A percentile compares a stretch with the other conserved stretches of the same genome.
Conservation (phyloP, 2,113 vertebrate species). For the Amphiprion percula region DNA sequence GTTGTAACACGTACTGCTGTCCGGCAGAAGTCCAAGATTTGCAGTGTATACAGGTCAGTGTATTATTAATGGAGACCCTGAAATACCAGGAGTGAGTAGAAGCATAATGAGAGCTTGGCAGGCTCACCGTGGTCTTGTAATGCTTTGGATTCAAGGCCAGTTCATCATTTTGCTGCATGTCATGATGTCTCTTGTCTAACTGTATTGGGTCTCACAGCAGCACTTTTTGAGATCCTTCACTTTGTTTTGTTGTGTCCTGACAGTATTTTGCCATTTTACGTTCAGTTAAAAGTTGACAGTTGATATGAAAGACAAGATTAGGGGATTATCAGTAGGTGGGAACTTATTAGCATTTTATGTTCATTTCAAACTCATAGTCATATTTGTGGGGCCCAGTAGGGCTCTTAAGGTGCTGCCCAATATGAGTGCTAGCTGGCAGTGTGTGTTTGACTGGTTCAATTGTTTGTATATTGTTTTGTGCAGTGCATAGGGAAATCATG, state of each 20-base stretch:
- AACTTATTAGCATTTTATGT: no score
- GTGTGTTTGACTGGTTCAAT: background rate
- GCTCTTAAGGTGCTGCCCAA: background rate
- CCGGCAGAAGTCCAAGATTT: background rate
- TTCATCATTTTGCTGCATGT: slow-evolving; percentile 28
- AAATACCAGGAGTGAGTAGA: background rate
- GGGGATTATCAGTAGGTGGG: no score
- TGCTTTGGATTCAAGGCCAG: slow-evolving; percentile 19
- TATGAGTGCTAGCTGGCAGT: background rate
- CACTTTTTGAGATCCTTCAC: background rate
- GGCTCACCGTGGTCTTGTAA: slow-evolving; percentile 24
- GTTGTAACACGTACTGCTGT: background rate
- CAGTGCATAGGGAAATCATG: background rate
- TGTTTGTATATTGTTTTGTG: slow-evolving; percentile 1
- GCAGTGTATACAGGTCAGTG: background rate
- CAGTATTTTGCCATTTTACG: no score
- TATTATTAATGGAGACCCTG: slow-evolving; percentile 8
- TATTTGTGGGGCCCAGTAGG: background rate
- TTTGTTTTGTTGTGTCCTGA: background rate
- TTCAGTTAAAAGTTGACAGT: no score
- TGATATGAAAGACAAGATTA: no score
- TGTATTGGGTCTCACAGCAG: no score
- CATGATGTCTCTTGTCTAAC: background rate
- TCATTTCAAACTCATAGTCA: no score
- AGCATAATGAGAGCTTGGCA: slow-evolving; percentile 19